Conservation (phyloP, 2,797 vertebrate genomes). For the Semaprochilodus insignis region DNA sequence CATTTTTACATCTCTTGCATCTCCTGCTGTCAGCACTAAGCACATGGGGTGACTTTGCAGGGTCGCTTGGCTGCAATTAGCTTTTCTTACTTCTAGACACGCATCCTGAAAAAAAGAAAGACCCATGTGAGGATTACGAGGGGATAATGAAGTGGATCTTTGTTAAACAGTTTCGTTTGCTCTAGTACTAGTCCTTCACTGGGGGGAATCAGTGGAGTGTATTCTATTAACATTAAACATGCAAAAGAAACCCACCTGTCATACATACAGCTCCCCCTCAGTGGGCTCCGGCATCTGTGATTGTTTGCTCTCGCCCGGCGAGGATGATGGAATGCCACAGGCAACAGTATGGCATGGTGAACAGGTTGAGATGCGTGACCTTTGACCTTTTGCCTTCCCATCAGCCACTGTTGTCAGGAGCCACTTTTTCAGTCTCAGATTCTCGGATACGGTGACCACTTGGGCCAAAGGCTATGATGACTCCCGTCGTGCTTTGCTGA, state of each 20-base stretch:
- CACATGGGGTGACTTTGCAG: neutral
- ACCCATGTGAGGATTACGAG: constrained; percentile 43
- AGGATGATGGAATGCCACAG: neutral
- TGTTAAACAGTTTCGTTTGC: constrained; percentile 79
- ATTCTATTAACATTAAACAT: constrained; percentile 81
- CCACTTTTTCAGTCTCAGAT: neutral
- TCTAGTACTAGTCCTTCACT: constrained; percentile 72
- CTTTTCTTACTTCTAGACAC: neutral
- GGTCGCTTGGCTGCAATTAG: constrained; percentile 7
- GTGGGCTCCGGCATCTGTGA: constrained; percentile 11
- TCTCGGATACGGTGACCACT: neutral
- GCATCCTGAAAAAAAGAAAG: neutral
- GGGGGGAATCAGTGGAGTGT: constrained; percentile 74
- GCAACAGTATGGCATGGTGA: constrained; percentile 7
- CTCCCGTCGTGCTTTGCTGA: neutral
- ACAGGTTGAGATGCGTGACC: neutral
- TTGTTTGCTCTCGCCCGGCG: neutral
- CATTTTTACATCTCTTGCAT: neutral
- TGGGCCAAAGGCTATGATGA: neutral
- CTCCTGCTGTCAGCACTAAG: neutral
- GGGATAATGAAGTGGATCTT: constrained; percentile 63
- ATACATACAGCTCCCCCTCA: neutral
- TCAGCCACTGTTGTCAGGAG: neutral
- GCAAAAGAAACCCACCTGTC: constrained; percentile 5
- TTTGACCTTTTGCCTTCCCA: neutral